Base-by-base conservation (phyloP, 2,888 invertebrate genomes). In the Lacanobia oleracea region DNA sequence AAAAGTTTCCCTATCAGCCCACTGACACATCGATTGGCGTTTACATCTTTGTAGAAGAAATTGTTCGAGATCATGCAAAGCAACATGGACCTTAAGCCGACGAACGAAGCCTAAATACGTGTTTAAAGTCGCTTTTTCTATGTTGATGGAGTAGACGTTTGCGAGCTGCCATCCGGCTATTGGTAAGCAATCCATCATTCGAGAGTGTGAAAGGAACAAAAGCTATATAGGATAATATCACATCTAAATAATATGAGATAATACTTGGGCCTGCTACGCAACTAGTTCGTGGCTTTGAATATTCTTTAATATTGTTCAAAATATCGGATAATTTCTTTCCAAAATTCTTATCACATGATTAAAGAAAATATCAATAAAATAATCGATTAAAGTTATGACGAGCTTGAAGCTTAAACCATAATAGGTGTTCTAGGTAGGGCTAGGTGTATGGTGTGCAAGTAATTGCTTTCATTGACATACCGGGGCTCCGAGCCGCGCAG, bases 21-120 rank as follows among this genome's bases (percentile, higher is more conserved):
- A 91, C 93, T 94, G 95, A 95, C 94, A 94, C 93, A 91, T 94
- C 93, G 94, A 94, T 91, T 94, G 94, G 93, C 94, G 93, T 94
- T 93, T 93, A 94, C 94, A 95, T 95, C 94, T 95, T 94, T 91
- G 92, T 94, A 89, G 89, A 92, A 91, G 89, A 93, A 94, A 93
- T 94, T 93, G 93, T 90, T 89, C 80, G 78, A 83, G 87, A 90
- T 89, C 88, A 90, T 89, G 89, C 92, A 93, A 90, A 88, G 91
- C 83, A 94, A 92, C 88, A 86, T 93, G 84, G 86, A 91, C 92
- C 92, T 91, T 93, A 91, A 86, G 86, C 75, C 85, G 73, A 77
- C 80, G 87, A 81, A 83, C 75, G 85, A 88, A 87, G 87, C 64
- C 56, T 75, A 81, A 79, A 80, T 75, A 81, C 72, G 84, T 77